phyloP scores from a whole-genome alignment of 2,888 invertebrate genomes.

The Villa cingulata region DNA sequence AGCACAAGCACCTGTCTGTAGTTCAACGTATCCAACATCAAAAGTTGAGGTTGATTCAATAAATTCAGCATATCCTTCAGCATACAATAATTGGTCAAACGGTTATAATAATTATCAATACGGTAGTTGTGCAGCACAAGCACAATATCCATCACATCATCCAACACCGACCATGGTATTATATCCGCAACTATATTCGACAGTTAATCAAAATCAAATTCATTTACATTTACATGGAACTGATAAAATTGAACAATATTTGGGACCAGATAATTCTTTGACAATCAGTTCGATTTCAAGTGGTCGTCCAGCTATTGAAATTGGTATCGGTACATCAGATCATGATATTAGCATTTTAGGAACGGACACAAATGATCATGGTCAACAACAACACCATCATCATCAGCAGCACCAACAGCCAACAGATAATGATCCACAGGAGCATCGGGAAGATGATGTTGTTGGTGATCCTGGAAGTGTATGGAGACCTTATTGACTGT shows the following conservation, averaged over 20 bases:
- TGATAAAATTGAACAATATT: conserved; percentile 52
- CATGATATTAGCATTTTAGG: conserved; percentile 26
- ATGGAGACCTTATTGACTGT: conserved; percentile 62
- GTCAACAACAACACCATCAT: conserved; percentile 37
- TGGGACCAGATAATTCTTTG: conserved; percentile 41
- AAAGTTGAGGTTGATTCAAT: conserved; percentile 30
- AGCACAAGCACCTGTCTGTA: conserved; percentile 22
- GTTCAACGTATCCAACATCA: conserved; percentile 23
- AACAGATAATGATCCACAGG: conserved; percentile 32
- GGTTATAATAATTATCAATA: conserved; percentile 62
- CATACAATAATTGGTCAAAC: conserved; percentile 39
- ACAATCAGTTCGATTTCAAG: conserved; percentile 43
- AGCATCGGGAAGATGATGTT: conserved; percentile 25
- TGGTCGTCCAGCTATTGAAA: conserved; percentile 39
- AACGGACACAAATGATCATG: conserved; percentile 14
- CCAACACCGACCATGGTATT: conserved; percentile 53
- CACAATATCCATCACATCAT: conserved; percentile 27
- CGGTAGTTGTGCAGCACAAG: conserved; percentile 32
- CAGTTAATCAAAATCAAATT: conserved; percentile 77
- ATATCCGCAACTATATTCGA: conserved; percentile 65
- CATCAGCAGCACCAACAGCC: conserved; percentile 27
- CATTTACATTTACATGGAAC: conserved; percentile 61
- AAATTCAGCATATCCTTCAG: conserved; percentile 24
- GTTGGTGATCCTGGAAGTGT: conserved; percentile 41
- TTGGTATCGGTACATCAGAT: conserved; percentile 34